These are phyloP conservation scores for Bugula neritina DNA, from an alignment of 2,888 invertebrate genomes.

Conservation along the genomic window DNA sequence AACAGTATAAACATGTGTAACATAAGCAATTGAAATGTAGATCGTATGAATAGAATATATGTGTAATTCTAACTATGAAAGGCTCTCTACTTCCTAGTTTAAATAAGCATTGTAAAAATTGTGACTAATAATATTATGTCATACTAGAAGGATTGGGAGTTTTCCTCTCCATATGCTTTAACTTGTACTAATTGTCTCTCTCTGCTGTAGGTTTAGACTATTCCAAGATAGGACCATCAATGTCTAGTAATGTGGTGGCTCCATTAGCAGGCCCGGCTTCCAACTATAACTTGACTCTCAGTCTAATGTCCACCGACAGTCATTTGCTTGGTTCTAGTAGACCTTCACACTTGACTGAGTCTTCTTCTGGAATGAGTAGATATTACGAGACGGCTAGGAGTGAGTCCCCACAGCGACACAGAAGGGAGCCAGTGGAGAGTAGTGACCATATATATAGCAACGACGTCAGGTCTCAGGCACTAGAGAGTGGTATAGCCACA, in stretches of 20 bases:
- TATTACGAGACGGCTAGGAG: background rate
- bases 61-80: too few relatives aligned
- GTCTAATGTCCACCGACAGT: background rate
- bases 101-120: too few relatives aligned
- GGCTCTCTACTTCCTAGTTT: too few relatives aligned
- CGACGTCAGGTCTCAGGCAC: background rate
- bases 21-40: too few relatives aligned
- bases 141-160: too few relatives aligned
- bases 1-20: too few relatives aligned
- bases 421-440: background rate
- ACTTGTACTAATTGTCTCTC: background rate
- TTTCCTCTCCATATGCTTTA: too few relatives aligned
- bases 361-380: too few relatives aligned
- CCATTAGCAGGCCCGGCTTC: background rate
- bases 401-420: background rate
- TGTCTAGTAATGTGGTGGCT: background rate
- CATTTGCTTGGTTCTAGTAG: too few relatives aligned
- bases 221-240: background rate
- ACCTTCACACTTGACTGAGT: too few relatives aligned
- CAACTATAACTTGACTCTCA: background rate
- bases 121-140: too few relatives aligned
- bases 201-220: background rate
- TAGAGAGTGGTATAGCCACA: background rate
- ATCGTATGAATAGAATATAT: too few relatives aligned
- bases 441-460: constrained; percentile 13